phyloP scores from a whole-genome alignment of 2,888 invertebrate species.

The Agonum fuliginosum region DNA sequence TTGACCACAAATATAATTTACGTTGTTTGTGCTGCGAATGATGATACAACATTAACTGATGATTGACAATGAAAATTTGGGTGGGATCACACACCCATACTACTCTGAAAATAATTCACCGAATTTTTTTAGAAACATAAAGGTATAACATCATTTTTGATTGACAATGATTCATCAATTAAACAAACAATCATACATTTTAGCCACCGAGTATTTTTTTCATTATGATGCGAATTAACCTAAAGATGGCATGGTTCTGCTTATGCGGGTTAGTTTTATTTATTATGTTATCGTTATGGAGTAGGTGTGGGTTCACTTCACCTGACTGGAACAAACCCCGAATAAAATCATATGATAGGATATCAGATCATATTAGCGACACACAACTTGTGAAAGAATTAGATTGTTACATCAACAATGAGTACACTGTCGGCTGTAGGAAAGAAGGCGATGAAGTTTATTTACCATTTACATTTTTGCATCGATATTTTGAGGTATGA shows the following conservation, averaged over 20 bases:
- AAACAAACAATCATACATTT: conserved; percentile 62
- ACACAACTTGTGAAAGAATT: conserved; percentile 79
- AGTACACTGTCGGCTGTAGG: conserved; percentile 86
- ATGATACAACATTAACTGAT: conserved; percentile 55
- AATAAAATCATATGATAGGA: conserved; percentile 42
- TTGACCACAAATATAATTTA: conserved; percentile 11
- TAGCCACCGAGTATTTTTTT: conserved; percentile 72
- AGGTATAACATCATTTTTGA: conserved; percentile 26
- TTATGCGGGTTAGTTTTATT: conserved; percentile 80
- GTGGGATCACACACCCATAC: conserved; percentile 55
- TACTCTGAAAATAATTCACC: conserved; percentile 29
- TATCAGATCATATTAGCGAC: conserved; percentile 68
- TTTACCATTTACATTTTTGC: conserved; percentile 93
- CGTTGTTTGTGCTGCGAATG: conserved; percentile 30
- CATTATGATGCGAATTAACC: conserved; percentile 86
- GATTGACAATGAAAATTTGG: conserved; percentile 58
- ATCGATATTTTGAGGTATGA: conserved; percentile 92
- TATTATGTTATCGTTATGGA: conserved; percentile 84
- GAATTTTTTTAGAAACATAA: conserved; percentile 48
- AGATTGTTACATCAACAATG: conserved; percentile 89
- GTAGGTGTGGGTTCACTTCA: conserved; percentile 81
- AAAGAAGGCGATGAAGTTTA: conserved; percentile 91
- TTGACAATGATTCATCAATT: conserved; percentile 1
- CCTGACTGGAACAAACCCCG: conserved; percentile 63
- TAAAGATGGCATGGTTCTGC: conserved; percentile 82